Evolutionary conservation across 2,888 invertebrate species (phyloP), one percentile per base, ranked within the genome.

Genomic region (Aporophyla lueneburgensis): DNA sequence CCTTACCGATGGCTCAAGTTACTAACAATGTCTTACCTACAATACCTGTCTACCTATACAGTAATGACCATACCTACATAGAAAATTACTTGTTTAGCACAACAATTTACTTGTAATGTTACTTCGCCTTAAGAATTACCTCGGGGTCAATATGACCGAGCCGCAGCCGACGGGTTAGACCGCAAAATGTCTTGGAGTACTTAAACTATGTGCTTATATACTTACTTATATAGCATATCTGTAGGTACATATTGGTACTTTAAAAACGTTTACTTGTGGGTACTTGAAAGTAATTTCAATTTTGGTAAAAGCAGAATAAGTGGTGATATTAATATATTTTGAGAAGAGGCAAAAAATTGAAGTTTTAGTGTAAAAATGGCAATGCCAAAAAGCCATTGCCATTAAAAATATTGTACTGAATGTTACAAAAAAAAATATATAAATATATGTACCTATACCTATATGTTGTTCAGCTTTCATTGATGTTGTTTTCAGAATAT

Each of bases 81-180:
- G 63, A 74, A 77, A 80, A 85, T 73, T 78, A 77, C 67, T 70
- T 81, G 78, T 79, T 81, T 77, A 76, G 72, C 71, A 51, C 71
- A 76, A 71, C 77, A 78, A 79, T 86, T 86, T 86, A 71, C 78
- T 74, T 65, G 53, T 81, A 80, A 81, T 74, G 72, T 76, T 68
- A 40, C 72, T 70, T 71, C 49, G 43, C 24, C 66, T 71, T 61
- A 65, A 71, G 66, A 74, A 73, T 81, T 74, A 86, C 74, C 73
- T 78, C 27, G 74, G 80, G 86, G 86, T 86, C 86, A 86, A 80
- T 54, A 73, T 56, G 84, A 63, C 74, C 84, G 49, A 40, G 16
- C 72, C 69, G 59, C 65, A 77, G 76, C 74, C 75, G 76, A 74
- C 75, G 78, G 83, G 86, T 74, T 79, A 61, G 65, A 78, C 75